These are phyloP conservation scores for Podiceps cristatus DNA, from an alignment of 2,113 vertebrate genomes.

Conservation along the genomic window DNA sequence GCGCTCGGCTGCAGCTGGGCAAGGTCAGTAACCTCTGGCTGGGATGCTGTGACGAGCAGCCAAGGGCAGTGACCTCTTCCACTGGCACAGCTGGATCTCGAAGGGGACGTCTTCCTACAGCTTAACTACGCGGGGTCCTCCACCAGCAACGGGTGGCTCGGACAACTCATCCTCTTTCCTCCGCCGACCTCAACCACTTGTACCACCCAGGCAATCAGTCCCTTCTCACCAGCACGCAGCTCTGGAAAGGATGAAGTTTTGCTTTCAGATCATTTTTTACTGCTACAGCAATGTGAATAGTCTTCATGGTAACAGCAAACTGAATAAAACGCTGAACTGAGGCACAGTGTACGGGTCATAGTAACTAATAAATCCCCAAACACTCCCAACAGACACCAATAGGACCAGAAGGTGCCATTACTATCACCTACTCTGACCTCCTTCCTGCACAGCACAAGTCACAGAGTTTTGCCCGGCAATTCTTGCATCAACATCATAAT, in stretches of 20 bases:
- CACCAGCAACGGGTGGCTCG: rapidly evolving
- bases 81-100: not conserved
- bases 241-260: not conserved
- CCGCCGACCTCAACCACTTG: not conserved
- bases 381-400: not conserved
- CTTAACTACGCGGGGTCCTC: not conserved
- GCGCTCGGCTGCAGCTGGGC: not conserved
- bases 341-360: rapidly evolving
- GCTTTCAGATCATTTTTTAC: not conserved
- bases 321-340: not conserved
- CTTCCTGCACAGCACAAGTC: not conserved
- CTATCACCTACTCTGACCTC: not conserved
- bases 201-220: not conserved
- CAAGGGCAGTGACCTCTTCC: not conserved
- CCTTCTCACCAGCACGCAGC: rapidly evolving
- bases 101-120: not conserved
- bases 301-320: not conserved
- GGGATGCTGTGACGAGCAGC: not conserved
- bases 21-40: not conserved
- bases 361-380: not conserved
- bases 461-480: not conserved
- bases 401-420: not conserved
- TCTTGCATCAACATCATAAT: not conserved
- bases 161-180: not conserved
- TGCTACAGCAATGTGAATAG: not conserved